These are phyloP conservation scores for Geopemphigus sp. DNA, from an alignment of 1,140 invertebrate species.

Conservation along the genomic window DNA sequence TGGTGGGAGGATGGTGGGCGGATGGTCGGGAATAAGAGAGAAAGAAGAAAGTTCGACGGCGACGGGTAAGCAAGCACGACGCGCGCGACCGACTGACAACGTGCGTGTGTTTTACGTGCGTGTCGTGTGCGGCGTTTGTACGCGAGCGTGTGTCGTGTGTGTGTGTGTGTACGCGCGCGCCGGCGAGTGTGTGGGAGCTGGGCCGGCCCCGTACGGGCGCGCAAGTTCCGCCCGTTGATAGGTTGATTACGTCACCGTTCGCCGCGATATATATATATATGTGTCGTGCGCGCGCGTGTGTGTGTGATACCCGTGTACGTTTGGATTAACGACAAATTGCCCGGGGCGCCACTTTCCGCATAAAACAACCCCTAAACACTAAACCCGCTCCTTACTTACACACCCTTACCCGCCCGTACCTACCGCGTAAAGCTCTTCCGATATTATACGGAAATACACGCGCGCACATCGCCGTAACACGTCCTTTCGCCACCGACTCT, in stretches of 20 bases:
- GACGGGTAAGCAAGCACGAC: slow-evolving; percentile 26
- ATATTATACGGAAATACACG: not conserved
- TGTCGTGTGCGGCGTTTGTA: not conserved
- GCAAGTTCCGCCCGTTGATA: slow-evolving; percentile 42
- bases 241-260: slow-evolving; percentile 48
- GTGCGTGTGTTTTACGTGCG: not conserved
- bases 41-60: slow-evolving; percentile 6
- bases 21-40: not conserved
- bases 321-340: slow-evolving; percentile 49
- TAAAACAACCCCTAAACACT: slow-evolving; percentile 47
- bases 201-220: slow-evolving; percentile 45
- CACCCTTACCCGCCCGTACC: no score
- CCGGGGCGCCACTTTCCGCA: slow-evolving; percentile 46
- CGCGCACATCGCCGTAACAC: not conserved
- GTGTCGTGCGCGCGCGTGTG: not conserved
- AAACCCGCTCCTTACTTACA: slow-evolving; percentile 3
- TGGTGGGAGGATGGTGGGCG: no score
- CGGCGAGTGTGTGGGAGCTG: slow-evolving; percentile 23
- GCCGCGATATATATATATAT: not conserved
- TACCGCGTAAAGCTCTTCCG: not conserved
- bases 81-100: slow-evolving; percentile 35
- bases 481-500: slow-evolving; percentile 3
- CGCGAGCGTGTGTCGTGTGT: slow-evolving; percentile 40
- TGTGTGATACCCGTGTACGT: slow-evolving; percentile 41
- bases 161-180: slow-evolving; percentile 38